Conservation (phyloP, 2,888 invertebrate species). For the Drosophila austrosaltans region DNA sequence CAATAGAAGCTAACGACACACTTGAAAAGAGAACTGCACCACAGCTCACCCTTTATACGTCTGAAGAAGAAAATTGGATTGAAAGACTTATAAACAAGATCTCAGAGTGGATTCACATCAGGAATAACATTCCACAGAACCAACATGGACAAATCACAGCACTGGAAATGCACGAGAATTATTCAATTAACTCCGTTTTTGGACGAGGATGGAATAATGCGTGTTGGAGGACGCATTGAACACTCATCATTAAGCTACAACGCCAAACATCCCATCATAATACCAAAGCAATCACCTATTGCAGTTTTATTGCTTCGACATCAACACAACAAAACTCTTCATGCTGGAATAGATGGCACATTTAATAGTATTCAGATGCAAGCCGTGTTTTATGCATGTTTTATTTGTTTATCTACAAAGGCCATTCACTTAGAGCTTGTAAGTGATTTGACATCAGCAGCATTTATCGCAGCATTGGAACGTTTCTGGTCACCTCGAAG, state of each 20-base stretch:
- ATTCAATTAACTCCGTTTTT: neutral
- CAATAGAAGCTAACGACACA: no score
- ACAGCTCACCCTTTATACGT: no score
- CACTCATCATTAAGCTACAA: neutral
- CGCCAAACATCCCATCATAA: neutral
- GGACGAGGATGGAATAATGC: neutral
- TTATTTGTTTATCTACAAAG: slow-evolving; percentile 10
- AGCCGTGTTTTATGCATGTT: slow-evolving; percentile 7
- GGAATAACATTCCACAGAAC: neutral
- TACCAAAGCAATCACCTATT: neutral
- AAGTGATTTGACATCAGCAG: neutral
- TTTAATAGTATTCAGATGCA: neutral
- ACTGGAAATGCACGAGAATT: neutral
- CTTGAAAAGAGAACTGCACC: no score
- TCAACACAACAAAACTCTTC: neutral
- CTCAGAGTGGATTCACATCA: neutral
- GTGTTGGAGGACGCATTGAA: neutral
- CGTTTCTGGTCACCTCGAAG: no score
- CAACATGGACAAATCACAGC: neutral
- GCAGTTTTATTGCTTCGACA: neutral
- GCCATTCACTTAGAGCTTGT: slow-evolving; percentile 3
- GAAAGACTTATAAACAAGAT: no score
- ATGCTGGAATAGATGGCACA: neutral
- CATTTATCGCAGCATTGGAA: neutral
- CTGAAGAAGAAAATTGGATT: no score